Evolutionary conservation across 2,797 vertebrate species (phyloP), one percentile per base, ranked within the genome.

Genomic region (Tapera naevia): DNA sequence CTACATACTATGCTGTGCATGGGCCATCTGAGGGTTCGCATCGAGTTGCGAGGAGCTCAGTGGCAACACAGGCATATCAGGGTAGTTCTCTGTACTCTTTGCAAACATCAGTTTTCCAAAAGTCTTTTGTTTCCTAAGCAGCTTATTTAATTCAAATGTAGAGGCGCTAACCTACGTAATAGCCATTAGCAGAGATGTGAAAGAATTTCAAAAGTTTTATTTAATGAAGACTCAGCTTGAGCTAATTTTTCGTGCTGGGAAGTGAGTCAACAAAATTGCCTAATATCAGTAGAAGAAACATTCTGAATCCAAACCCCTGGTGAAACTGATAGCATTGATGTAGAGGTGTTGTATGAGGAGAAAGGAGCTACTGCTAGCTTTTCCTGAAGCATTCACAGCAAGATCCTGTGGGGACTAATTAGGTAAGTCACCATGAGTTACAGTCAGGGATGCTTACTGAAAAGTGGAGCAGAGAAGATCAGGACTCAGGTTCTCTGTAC

Each of bases 1-100:
- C 14, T 32, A 14, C 2, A 5, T 30, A 12, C 28, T 1, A 0
- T 14, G 33, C 17, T 3, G 1, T 4, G 12, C 28, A 23, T 0
- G 1, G 15, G 7, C 11, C 28, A 57, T n/a, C 8, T 37, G 62
- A 84, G 60, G 14, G 28, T 35, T 70, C 51, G 17, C 19, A 17
- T 19, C 1, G 2, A 35, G 19, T 13, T 66, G n/a, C 16, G 2
- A 1, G 1, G 30, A 88, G 14, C 35, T 80, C 25, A 67, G 37
- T 28, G 22, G 53, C 73, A 84, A 35, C 46, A 56, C 3, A 14
- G 30, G 13, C 7, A 27, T 0, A 4, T 30, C 18, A 72, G 46
- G 7, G 8, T 41, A 8, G 11, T n/a, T 51, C 61, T 80, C 43
- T 53, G 8, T 6, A 11, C 17, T 46, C 23, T 67, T 56, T 2